Conservation (phyloP, 1,140 invertebrate genomes). For the Trichonephila clavata region DNA sequence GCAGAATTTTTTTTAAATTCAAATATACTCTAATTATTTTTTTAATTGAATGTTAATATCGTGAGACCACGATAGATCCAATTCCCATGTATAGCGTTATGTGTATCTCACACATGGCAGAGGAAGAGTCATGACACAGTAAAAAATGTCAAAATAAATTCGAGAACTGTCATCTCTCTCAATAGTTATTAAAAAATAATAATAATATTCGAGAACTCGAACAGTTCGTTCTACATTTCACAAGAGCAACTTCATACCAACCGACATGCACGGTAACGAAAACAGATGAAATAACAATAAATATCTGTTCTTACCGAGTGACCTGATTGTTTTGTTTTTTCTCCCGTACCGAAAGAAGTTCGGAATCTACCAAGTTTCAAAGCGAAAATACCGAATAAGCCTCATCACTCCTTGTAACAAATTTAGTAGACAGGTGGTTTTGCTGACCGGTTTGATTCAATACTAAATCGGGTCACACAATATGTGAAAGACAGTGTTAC, state of each 20-base stretch:
- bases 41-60: too few relatives aligned
- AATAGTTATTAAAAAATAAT: neutral
- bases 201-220: neutral
- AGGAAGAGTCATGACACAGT: neutral
- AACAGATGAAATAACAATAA: neutral
- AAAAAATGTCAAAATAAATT: neutral
- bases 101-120: neutral
- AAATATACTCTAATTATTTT: too few relatives aligned
- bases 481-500: neutral
- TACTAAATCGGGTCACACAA: slow-evolving; percentile 21
- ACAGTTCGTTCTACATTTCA: neutral
- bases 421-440: slow-evolving; percentile 7
- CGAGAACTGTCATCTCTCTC: neutral
- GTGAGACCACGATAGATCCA: too few relatives aligned
- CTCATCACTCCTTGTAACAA: slow-evolving; percentile 1
- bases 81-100: neutral
- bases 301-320: neutral
- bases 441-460: slow-evolving; percentile 16
- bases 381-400: neutral
- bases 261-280: too few relatives aligned
- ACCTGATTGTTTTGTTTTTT: neutral
- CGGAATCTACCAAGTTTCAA: neutral
- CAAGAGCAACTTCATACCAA: neutral
- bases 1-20: too few relatives aligned
- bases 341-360: neutral